These are phyloP conservation scores for Thaumetopoea pityocampa DNA, from an alignment of 1,140 invertebrate genomes.

Conservation along the genomic window DNA sequence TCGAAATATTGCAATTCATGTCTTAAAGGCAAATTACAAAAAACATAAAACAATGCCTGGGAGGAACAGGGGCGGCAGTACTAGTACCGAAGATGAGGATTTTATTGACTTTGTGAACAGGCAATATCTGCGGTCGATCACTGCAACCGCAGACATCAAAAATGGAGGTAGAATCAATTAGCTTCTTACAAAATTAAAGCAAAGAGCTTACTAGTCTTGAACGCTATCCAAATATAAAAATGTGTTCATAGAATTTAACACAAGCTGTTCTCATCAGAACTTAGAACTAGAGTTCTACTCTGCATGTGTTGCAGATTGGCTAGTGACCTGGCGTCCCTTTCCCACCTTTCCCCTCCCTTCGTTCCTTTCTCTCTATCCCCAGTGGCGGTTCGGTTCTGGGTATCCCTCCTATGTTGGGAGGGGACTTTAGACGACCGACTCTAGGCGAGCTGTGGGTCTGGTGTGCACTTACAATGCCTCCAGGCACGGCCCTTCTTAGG, in stretches of 20 bases:
- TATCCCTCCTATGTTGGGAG: too few species aligned
- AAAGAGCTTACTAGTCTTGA: neutral
- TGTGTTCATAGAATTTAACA: neutral
- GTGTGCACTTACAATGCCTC: too few species aligned
- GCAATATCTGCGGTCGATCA: too few species aligned
- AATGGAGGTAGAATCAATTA: neutral
- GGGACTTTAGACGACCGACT: too few species aligned
- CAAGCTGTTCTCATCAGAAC: neutral
- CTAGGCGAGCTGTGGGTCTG: too few species aligned
- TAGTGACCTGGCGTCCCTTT: too few species aligned
- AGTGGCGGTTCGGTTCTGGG: too few species aligned
- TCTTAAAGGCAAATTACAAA: neutral
- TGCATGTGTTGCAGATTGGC: neutral
- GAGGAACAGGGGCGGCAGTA: too few species aligned
- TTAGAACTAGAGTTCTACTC: neutral
- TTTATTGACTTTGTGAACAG: neutral
- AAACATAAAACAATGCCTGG: neutral
- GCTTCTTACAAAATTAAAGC: neutral
- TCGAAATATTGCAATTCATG: neutral
- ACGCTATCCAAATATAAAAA: too few species aligned
- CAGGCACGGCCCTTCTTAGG: too few species aligned
- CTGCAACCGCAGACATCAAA: neutral
- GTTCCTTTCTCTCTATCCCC: too few species aligned
- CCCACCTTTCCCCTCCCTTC: too few species aligned
- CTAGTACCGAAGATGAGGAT: neutral